Evolutionary conservation across 1,140 invertebrate species (phyloP), one percentile per base, ranked within the genome.

Genomic region (Sipha flava): DNA sequence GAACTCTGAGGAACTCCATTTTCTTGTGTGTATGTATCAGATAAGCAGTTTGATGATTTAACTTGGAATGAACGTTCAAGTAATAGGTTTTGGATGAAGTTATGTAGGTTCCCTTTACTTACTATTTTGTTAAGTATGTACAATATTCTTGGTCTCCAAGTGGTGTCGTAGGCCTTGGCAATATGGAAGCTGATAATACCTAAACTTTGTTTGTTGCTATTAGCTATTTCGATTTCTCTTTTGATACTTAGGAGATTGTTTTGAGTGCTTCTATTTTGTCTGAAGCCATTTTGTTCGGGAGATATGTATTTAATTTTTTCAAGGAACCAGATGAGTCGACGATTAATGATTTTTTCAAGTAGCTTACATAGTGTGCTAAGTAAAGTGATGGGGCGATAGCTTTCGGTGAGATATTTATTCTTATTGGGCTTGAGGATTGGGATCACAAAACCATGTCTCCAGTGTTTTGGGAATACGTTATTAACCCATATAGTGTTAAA

Each of bases 1-100:
- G 40, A 37, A 23, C 79, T 64, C 66, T 70, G 79, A 5, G 79
- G 79, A 3, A 80, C 64, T 49, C 66, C 79, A 52, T 80, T 80
- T 54, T 80, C 79, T 49, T 68, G 79, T 54, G n/a, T 34, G 21
- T n/a, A n/a, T 0, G 9, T 57, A 23, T 79, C 47, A 0, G 75
- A 79, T 14, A 57, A 21, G 34, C 43, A 52, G 75, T 54, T 57
- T 37, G 26, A 37, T 52, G 52, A 37, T 57, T 54, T 49, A 12
- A 79, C 75, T 57, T 57, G 75, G 12, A 79, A 79, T 0, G 31
- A n/a, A n/a, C n/a, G n/a, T n/a, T n/a, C n/a, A n/a, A n/a, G n/a
- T n/a, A 57, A 43, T 52, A 79, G 29, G 26, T 79, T 54, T 79
- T 79, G 14, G 26, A 62, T 57, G 52, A 79, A 79, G 23, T 57